Evolutionary conservation across 2,888 invertebrate genomes (phyloP), one percentile per base, ranked within the genome.

Genomic region (Idaea straminata): DNA sequence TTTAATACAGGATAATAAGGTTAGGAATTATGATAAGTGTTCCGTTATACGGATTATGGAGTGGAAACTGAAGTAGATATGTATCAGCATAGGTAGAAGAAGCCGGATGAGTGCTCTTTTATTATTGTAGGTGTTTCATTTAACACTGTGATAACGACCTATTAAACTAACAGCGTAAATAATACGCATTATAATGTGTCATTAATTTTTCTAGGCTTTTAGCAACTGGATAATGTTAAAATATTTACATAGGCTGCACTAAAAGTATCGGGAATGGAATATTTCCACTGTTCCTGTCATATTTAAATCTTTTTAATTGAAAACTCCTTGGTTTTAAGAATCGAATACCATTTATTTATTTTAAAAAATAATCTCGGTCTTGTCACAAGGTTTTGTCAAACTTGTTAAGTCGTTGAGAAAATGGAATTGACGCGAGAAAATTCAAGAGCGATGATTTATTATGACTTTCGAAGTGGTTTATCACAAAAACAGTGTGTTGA

Each of bases 61-160:
- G 75, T 77, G 75, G 81, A 76, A 81, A 77, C 62, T 69, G 63
- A 72, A 75, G 72, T 74, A 69, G 73, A 79, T 25, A 2, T 83
- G 81, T 82, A 79, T 82, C 81, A 83, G 72, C 76, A 71, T 74
- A 69, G 70, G 47, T 47, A 47, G 76, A 74, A 77, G 80, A 86
- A 86, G 76, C 80, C 81, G 72, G 74, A 74, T 72, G 71, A 83
- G 84, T 85, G 83, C 73, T 70, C 77, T 78, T 72, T 71, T 68
- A 47, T 47, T 47, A 47, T 25, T 36, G 15, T 58, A 58, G 34
- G 60, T 61, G 47, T 47, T 47, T 47, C 47, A 47, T 47, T 10
- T 4, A 47, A 47, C 47, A 47, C 47, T 47, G 47, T 10, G 10
- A 47, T 47, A 10, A 10, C 10, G 10, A 47, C 47, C 47, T 47